Evolutionary conservation across 2,888 invertebrate species (phyloP).

Genomic region (Drosophila mettleri): DNA sequence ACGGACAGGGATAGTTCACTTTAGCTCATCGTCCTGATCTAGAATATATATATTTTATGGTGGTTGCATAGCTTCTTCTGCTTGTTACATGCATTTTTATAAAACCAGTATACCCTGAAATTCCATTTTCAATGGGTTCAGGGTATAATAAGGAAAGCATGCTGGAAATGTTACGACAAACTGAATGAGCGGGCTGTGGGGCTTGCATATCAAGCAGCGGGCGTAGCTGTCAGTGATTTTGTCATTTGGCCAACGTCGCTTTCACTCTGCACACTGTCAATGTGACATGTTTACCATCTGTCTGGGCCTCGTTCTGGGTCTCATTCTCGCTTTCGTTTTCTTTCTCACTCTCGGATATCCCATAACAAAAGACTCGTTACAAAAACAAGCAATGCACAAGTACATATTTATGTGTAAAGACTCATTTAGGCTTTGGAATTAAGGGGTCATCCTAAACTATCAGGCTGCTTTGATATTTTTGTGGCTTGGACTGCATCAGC

Average conservation of each 20-base stretch:
- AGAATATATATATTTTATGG: too few relatives aligned
- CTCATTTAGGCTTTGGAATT: constrained; percentile 42
- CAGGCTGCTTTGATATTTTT: constrained; percentile 50
- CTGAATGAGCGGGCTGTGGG: neutral
- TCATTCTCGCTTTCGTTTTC: constrained; percentile 23
- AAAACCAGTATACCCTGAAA: too few relatives aligned
- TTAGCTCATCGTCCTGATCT: too few relatives aligned
- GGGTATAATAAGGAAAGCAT: constrained; percentile 58
- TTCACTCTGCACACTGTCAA: constrained; percentile 75
- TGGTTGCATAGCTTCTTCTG: too few relatives aligned
- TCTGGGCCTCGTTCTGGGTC: constrained; percentile 62
- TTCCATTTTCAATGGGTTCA: too few relatives aligned
- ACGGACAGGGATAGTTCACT: too few relatives aligned
- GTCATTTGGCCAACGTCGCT: constrained; percentile 72
- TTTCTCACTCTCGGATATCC: constrained; percentile 43
- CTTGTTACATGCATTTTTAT: too few relatives aligned
- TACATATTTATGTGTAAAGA: constrained; percentile 21
- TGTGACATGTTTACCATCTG: constrained; percentile 82
- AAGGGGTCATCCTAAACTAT: constrained; percentile 41
- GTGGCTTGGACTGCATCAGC: constrained; percentile 36
- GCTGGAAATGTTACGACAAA: constrained; percentile 7
- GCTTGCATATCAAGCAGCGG: constrained; percentile 25
- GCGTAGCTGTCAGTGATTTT: constrained; percentile 57
- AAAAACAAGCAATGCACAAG: constrained; percentile 45
- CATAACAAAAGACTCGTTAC: constrained; percentile 70